Evolutionary conservation across 2,113 vertebrate genomes (phyloP), one percentile per base, ranked within the genome.

Genomic region (Sinocyclocheilus anophthalmus): DNA sequence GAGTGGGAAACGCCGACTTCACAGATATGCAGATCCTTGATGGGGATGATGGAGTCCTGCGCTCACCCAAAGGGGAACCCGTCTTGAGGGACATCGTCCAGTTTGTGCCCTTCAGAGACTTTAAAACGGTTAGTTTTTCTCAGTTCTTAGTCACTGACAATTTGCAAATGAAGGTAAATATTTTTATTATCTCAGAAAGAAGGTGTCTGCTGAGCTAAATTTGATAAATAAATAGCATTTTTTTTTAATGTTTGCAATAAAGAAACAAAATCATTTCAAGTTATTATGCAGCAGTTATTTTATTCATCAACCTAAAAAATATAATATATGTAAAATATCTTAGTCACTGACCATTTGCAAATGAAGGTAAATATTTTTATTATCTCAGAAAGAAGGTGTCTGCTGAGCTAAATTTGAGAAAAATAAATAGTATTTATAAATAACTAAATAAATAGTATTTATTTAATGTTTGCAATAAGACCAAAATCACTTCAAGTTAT

Each of bases 11-110:
- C 0, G 97, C 98, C 0, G 97, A 98, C 94, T 98, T 99, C 94
- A 98, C 97, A 0, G 97, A 99, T 94, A 98, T 97, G 97, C 96
- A 97, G 94, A 96, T 98, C 92, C 94, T 99, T 88, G 97, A 98
- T 0, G 97, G 98, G 0, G 97, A 97, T 0, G 96, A 97, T 0
- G 97, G 97, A 0, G 87, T 97, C 77, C 94, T 98, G 70, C 95
- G 96, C 37, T 97, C 97, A 61, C 97, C 96, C 0, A 95, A 94
- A 85, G 97, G 97, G 0, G 97, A 98, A 87, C 97, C 97, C 0
- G 97, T 96, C 39, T 95, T 97, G 26, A 93, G 96, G 0, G 97
- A 98, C 94, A 98, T 99, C 0, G 97, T 99, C 65, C 97, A 98
- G 91, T 99, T 98, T 26, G 97, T 98, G 84, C 97, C 97, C 30